phyloP scores from a whole-genome alignment of 2,113 vertebrate genomes.

The Chionis minor region DNA sequence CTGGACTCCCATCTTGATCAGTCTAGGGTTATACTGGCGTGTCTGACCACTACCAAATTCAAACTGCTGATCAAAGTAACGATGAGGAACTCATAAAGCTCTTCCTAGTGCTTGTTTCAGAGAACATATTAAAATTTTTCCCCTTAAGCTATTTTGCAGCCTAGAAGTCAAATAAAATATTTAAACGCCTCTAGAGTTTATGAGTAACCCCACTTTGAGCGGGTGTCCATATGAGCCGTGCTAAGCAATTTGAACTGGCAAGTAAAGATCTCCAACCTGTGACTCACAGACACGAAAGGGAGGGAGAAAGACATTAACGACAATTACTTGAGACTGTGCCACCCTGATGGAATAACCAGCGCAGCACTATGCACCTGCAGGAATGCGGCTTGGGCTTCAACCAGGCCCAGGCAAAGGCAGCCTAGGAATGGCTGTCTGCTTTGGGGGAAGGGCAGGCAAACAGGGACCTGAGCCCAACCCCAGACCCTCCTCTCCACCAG shows the following conservation, averaged over 20 bases:
- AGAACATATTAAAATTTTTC: not conserved
- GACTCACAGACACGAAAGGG: conserved; percentile 37
- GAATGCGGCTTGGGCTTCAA: not conserved
- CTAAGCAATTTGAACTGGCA: not conserved
- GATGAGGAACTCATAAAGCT: not conserved
- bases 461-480: not conserved
- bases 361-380: conserved; percentile 1
- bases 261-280: conserved; percentile 6
- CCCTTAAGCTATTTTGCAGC: conserved; percentile 23
- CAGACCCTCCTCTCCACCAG: not conserved
- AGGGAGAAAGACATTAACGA: not conserved
- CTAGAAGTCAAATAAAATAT: not conserved
- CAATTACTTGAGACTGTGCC: conserved; percentile 14
- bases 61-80: not conserved
- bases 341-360: conserved; percentile 41
- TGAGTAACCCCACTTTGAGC: conserved; percentile 13
- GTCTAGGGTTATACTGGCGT: not conserved
- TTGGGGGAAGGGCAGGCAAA: not conserved
- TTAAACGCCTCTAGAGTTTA: not conserved
- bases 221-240: not conserved
- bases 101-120: not conserved
- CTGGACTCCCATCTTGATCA: not conserved
- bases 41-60: not conserved
- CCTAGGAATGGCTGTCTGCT: not conserved
- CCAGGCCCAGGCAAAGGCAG: not conserved